Evolutionary conservation across 2,888 invertebrate species (phyloP), one percentile per base, ranked within the genome.

Genomic region (Micropterix aruncella): DNA sequence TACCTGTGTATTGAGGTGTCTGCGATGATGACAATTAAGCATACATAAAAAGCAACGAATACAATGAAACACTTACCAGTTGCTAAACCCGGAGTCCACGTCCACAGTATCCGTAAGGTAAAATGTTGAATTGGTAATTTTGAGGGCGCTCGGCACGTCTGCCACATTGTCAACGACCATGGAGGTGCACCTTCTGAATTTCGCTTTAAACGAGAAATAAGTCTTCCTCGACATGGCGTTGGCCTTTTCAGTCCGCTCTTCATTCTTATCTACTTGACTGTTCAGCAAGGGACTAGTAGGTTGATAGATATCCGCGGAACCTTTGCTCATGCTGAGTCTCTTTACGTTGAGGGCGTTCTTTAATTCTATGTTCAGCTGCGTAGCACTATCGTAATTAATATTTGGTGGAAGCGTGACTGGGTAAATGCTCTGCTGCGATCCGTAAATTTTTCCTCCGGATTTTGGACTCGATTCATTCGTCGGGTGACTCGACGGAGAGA

Each of bases 21-120:
- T n/a, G n/a, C n/a, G n/a, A n/a, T n/a, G n/a, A n/a, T n/a, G n/a
- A n/a, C n/a, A n/a, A n/a, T n/a, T n/a, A n/a, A n/a, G n/a, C n/a
- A n/a, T n/a, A n/a, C n/a, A n/a, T n/a, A n/a, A n/a, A n/a, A n/a
- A n/a, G n/a, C n/a, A n/a, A n/a, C n/a, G n/a, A n/a, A n/a, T n/a
- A n/a, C n/a, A n/a, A n/a, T n/a, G n/a, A n/a, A n/a, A n/a, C 19
- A 52, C 61, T 62, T 55, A 70, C 71, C 70, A 67, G 52, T 70
- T 66, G 51, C 70, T 75, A 52, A 77, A 76, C 19, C 76, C 77
- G 1, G 77, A 77, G 55, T 79, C 80, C 1, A 77, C 70, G 53
- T 80, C 77, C 52, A 77, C 75, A 0, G 78, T 74, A 50, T 81
- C 79, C 41, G 80, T 80, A 52, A 83, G 60, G 55, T 84, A 84